Evolutionary conservation across 2,888 invertebrate species (phyloP).

Genomic region (Zygogramma bicolorata): DNA sequence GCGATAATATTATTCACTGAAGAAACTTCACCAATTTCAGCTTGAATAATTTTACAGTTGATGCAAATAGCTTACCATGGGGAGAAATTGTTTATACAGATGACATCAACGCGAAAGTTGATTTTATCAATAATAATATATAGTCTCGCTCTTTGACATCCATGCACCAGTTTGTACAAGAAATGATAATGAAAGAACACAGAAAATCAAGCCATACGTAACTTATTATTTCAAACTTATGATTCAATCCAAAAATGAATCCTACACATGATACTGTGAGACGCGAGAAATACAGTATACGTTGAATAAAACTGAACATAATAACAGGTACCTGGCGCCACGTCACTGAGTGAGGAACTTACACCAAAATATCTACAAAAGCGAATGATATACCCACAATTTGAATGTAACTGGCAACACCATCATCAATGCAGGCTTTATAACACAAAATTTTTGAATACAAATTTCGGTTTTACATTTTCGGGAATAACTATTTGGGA

Average conservation of each 20-base stretch:
- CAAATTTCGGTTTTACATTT: too few species aligned
- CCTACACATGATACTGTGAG: background rate
- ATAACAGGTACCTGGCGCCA: background rate
- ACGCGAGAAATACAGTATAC: constrained; percentile 7
- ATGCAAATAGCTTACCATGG: constrained; percentile 3
- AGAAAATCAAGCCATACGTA: background rate
- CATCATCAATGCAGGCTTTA: background rate
- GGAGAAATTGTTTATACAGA: background rate
- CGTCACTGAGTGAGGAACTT: too few species aligned
- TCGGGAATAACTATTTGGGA: too few species aligned
- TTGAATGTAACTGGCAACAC: too few species aligned
- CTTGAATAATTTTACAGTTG: background rate
- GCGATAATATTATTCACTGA: background rate
- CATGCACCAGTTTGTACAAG: background rate
- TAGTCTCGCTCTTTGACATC: background rate
- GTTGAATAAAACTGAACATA: constrained; percentile 2
- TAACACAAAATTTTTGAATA: too few species aligned
- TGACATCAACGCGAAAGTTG: background rate
- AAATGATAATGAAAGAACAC: background rate
- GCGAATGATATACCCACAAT: too few species aligned
- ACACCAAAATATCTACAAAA: too few species aligned
- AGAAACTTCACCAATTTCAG: background rate
- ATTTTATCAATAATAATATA: background rate
- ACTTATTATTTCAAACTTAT: constrained; percentile 6
- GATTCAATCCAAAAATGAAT: too few species aligned